Percentiles rank a stretch among this genome's conserved stretches.
These are phyloP conservation scores for Diadegma fenestrale DNA, from an alignment of 2,888 invertebrate species.

Conservation along the genomic window DNA sequence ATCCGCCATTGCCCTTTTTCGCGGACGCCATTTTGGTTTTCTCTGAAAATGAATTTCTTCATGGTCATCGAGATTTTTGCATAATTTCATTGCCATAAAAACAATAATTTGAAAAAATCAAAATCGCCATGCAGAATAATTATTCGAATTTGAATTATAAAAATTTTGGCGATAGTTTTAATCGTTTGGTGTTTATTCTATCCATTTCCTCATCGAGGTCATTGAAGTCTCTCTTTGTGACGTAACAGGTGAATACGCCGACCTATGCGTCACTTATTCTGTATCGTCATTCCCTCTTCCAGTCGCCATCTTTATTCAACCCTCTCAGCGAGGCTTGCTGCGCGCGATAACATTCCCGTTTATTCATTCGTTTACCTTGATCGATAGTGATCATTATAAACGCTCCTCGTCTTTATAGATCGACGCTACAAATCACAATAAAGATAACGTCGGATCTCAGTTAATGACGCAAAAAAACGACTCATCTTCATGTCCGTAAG, in stretches of 20 bases:
- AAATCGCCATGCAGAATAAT: not conserved
- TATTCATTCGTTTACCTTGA: not conserved
- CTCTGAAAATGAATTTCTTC: not conserved
- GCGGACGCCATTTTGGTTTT: constrained; percentile 18
- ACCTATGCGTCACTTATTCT: constrained; percentile 23
- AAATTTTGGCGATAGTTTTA: not conserved
- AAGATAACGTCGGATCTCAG: not conserved
- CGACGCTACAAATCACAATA: not conserved
- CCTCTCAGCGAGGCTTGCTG: not conserved
- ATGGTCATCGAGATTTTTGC: not conserved
- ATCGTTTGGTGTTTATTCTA: not conserved
- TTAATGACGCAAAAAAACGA: not conserved
- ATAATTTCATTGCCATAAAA: not conserved
- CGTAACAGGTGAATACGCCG: constrained; percentile 52
- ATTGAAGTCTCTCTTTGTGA: constrained; percentile 31
- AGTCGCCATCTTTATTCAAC: constrained; percentile 32
- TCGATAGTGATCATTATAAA: not conserved
- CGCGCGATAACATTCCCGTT: not conserved
- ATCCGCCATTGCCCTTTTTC: constrained; percentile 16
- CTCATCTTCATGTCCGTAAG: not conserved
- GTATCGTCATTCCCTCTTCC: constrained; percentile 28
- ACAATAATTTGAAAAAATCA: not conserved
- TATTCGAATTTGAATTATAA: not conserved
- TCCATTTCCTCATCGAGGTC: not conserved
- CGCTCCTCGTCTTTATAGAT: not conserved